Percentiles rank a stretch among this genome's conserved stretches.
These are phyloP conservation scores for Thaleichthys pacificus DNA, from an alignment of 2,797 vertebrate species.

Conservation along the genomic window DNA sequence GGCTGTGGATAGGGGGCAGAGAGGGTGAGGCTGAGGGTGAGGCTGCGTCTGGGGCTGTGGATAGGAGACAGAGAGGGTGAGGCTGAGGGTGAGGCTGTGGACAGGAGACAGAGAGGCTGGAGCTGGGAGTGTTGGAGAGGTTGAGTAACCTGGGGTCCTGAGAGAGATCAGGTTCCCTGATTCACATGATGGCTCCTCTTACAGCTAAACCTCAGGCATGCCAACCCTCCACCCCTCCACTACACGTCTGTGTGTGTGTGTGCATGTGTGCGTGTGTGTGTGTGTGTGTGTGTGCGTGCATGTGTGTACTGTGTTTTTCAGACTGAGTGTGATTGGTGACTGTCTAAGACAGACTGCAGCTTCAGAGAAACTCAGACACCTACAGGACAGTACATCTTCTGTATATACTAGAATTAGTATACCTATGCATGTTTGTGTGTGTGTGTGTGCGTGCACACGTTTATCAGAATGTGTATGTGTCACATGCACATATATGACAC, in stretches of 20 bases:
- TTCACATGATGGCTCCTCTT: conserved; percentile 16
- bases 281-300: no score
- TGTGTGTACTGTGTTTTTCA: neutral
- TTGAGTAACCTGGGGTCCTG: neutral
- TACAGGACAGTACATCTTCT: neutral
- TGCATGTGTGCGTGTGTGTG: neutral
- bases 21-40: no score
- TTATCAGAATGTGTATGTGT: no score
- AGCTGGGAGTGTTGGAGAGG: neutral
- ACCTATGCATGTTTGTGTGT: neutral
- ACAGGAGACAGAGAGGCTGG: neutral
- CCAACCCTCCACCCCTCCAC: neutral
- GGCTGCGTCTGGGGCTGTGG: neutral
- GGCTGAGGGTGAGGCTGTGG: no score
- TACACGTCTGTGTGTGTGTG: neutral
- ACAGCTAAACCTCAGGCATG: conserved; percentile 11
- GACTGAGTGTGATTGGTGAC: neutral
- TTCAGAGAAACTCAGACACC: no score
- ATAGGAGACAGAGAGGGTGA: neutral
- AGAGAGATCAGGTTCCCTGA: neutral
- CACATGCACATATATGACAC: no score
- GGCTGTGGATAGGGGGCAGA: neutral
- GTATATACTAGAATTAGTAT: neutral
- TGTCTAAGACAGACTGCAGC: neutral
- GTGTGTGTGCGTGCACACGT: neutral